Percentiles rank a stretch among this genome's conserved stretches.
phyloP scores from a whole-genome alignment of 2,888 invertebrate genomes.

The Parapristionchus giblindavisi region DNA sequence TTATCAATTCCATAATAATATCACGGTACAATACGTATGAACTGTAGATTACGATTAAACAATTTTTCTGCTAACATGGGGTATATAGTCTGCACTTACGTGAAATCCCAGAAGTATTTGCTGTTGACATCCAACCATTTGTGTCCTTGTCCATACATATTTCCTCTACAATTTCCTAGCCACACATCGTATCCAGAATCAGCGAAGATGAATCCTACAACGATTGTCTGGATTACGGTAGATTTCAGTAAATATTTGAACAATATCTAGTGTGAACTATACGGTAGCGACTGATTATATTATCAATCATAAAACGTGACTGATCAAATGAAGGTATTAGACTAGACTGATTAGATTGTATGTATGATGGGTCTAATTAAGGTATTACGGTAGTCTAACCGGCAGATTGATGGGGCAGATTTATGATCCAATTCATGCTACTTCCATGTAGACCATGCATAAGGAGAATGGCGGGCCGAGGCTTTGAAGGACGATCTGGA shows the following conservation, averaged over 20 bases:
- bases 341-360: background rate
- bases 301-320: background rate
- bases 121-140: background rate
- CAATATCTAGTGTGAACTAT: background rate
- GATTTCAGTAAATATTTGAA: background rate
- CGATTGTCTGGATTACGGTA: background rate
- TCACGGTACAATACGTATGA: background rate
- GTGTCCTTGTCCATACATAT: constrained; percentile 27
- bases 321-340: background rate
- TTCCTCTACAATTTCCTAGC: constrained; percentile 35
- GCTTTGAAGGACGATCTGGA: too few relatives aligned
- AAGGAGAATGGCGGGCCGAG: constrained; percentile 31
- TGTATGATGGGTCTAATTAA: background rate
- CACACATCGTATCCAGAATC: constrained; percentile 36
- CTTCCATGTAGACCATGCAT: constrained; percentile 36
- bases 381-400: background rate
- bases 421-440: constrained; percentile 33
- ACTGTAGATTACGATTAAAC: background rate
- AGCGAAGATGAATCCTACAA: constrained; percentile 35
- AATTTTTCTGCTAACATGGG: background rate
- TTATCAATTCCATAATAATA: background rate
- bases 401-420: constrained; percentile 35
- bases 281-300: background rate
- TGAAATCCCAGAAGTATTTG: constrained; percentile 27
- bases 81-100: background rate